Conservation (phyloP, 2,113 vertebrate genomes). For the Vanacampus margaritifer region DNA sequence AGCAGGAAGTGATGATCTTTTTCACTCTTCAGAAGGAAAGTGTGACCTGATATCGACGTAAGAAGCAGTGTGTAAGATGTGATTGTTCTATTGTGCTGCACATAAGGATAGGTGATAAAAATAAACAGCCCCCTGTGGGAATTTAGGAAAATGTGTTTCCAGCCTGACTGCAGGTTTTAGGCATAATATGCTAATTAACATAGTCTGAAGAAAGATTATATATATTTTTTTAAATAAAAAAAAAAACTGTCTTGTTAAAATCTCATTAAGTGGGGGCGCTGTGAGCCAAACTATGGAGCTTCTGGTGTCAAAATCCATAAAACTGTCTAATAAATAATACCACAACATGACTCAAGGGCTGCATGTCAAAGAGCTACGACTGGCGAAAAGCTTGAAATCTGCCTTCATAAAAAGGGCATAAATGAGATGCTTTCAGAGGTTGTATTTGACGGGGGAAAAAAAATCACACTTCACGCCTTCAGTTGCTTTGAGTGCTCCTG, state of each 20-base stretch:
- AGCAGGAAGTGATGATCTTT: slow-evolving; percentile 86
- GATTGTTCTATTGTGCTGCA: not conserved
- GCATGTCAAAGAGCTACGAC: not conserved
- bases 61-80: slow-evolving; percentile 4
- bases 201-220: slow-evolving; percentile 13
- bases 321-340: not conserved
- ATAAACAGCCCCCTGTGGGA: not conserved
- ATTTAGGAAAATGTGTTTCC: not conserved
- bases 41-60: slow-evolving; percentile 74
- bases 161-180: not conserved
- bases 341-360: not conserved
- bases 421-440: slow-evolving; percentile 17
- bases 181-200: slow-evolving; percentile 2
- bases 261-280: not conserved
- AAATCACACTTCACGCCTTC: slow-evolving; percentile 8
- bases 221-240: not conserved
- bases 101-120: slow-evolving; percentile 6
- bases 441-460: slow-evolving; percentile 6
- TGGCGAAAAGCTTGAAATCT: slow-evolving; percentile 9
- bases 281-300: not conserved
- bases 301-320: slow-evolving; percentile 1
- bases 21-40: slow-evolving; percentile 83
- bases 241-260: slow-evolving; percentile 14
- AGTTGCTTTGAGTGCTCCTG: slow-evolving; percentile 8
- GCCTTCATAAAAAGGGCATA: not conserved